Evolutionary conservation across 2,797 vertebrate genomes (phyloP), one percentile per base, ranked within the genome.

Genomic region (Eulemur coronatus): DNA sequence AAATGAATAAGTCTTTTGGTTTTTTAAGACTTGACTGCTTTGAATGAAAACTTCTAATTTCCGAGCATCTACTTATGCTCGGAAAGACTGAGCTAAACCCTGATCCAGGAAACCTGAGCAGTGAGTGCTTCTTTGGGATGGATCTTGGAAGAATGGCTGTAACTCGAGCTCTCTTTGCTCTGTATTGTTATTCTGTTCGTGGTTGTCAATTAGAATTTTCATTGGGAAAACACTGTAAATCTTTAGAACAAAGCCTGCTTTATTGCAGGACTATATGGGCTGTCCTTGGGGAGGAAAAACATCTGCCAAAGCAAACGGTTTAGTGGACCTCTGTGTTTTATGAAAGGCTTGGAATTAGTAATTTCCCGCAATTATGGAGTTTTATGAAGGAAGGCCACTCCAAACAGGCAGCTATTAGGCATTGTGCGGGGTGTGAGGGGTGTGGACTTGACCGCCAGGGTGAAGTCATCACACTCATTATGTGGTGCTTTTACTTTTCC

Each of bases 161-260:
- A 84, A 59, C 26, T 17, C 17, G 91, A 81, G 89, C 73, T 80
- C 82, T 78, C 85, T 57, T 22, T 55, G 41, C 69, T 48, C 30
- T 41, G 26, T 59, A 73, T 85, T 96, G 81, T 97, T 75, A 67
- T 28, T 78, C 35, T 84, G 67, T 79, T 80, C 28, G 55, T 96
- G 91, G 84, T 57, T 97, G 91, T 95, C 93, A 94, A 8, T 85
- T 94, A 97, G 82, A 84, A 94, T 96, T 95, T 94, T 81, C 95
- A 85, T 13, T 87, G 89, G 70, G 89, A 63, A 97, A 87, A 88
- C 81, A 91, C 35, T 79, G 48, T 55, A 95, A 80, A 38, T 89
- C 91, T 92, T 95, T 48, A 94, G 84, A 96, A 95, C 90, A 97
- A 96, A 97, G 70, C 70, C 38, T 43, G 69, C 80, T 87, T 96